A percentile compares a stretch with the other conserved stretches of the same genome.
phyloP scores from a whole-genome alignment of 2,797 vertebrate genomes.

The Jordanella pulchra region DNA sequence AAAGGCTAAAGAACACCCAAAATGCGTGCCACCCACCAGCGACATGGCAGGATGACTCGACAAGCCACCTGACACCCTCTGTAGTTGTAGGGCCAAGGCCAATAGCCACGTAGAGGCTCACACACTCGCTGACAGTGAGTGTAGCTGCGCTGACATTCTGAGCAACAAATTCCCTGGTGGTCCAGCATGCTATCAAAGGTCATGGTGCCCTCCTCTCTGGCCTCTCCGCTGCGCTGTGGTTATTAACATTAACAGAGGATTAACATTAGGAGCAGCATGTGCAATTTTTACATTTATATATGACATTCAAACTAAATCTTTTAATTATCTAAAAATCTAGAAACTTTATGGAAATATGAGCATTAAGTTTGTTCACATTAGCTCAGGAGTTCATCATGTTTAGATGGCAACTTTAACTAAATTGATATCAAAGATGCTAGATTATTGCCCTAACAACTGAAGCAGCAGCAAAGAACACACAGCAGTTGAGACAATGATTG shows the following conservation, averaged over 20 bases:
- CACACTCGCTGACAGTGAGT: slow-evolving; percentile 92
- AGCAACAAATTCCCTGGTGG: slow-evolving; percentile 91
- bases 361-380: slow-evolving; percentile 47
- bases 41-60: slow-evolving; percentile 92
- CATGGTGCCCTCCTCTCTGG: slow-evolving; percentile 82
- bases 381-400: slow-evolving; percentile 57
- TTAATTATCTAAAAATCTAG: slow-evolving; percentile 36
- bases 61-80: slow-evolving; percentile 89
- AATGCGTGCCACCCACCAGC: slow-evolving; percentile 95
- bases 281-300: slow-evolving; percentile 32
- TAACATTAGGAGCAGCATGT: slow-evolving; percentile 39
- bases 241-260: slow-evolving; percentile 44
- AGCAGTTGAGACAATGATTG: slow-evolving; percentile 11
- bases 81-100: slow-evolving; percentile 91
- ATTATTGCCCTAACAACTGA: slow-evolving; percentile 38
- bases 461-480: slow-evolving; percentile 7
- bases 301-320: slow-evolving; percentile 62
- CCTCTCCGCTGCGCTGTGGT: slow-evolving; percentile 79
- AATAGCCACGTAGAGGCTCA: slow-evolving; percentile 87
- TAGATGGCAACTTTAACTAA: slow-evolving; percentile 52
- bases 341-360: slow-evolving; percentile 49
- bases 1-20: slow-evolving; percentile 84
- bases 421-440: slow-evolving; percentile 55
- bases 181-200: slow-evolving; percentile 94
- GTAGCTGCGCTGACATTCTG: slow-evolving; percentile 89